Base-by-base conservation (phyloP, 2,797 vertebrate species). In the Parauchenoglanis punctatus region DNA sequence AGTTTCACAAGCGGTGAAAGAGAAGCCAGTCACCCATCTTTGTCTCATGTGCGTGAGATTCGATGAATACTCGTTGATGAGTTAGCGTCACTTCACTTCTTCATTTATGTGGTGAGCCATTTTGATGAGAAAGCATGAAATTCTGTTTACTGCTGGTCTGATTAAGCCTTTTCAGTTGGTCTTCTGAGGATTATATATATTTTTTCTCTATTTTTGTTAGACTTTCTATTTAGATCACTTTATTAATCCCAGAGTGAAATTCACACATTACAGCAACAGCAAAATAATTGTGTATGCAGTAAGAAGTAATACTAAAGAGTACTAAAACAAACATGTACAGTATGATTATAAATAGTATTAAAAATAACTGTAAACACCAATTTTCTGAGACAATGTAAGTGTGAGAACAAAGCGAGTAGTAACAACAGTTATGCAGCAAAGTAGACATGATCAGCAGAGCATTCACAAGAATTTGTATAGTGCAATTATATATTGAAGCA, bases 1-100 rank as follows among this genome's bases (percentile, higher is more conserved):
- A 31, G 84, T 93, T 89, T 78, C 91, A 90, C 89, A 94, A 91
- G 89, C 88, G 70, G 17, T 86, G 61, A 88, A 46, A 15, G 23
- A 59, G 46, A 72, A 63, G 67, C 8, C 46, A 73, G 18, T 83
- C 86, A 28, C 59, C 18, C 2, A 80, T 25, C 0, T 12, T 73
- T 61, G 28, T 61, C 58, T 56, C 20, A 0, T 18, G 28, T 78
- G n/a, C 11, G 1, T 75, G n/a, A 75, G 61, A 3, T 4, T 84
- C 80, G 58, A 12, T 83, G 35, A 75, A 73, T 25, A 23, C 28
- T 82, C 40, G 4, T 7, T 52, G 81, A 52, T 67, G 44, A 35
- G n/a, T 82, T 82, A 12, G 59, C 44, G 17, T 65, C 15, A 65
- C 15, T 4, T 81, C 80, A 46, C 8, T 17, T 81, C 40, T 40